Conservation (phyloP, 2,797 vertebrate genomes). For the Scolopax rusticola region DNA sequence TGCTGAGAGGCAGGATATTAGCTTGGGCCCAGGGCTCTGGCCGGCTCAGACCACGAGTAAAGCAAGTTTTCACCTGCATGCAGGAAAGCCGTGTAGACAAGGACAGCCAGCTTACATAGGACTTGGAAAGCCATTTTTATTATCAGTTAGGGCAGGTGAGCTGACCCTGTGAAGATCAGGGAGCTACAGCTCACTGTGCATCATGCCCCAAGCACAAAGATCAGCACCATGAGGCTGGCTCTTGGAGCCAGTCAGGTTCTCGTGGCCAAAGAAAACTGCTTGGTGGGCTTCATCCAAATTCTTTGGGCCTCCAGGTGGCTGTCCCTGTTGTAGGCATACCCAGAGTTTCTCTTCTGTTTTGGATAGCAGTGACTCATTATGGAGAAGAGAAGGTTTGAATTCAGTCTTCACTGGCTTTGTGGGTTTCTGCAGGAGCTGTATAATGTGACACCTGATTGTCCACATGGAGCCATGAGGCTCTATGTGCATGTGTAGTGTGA, state of each 20-base stretch:
- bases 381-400: slow-evolving; percentile 15
- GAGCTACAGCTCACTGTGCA: neutral
- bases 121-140: neutral
- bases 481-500: neutral
- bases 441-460: neutral
- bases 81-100: neutral
- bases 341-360: slow-evolving; percentile 42
- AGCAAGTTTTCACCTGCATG: neutral
- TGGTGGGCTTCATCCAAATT: slow-evolving; percentile 28
- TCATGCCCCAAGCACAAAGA: slow-evolving; percentile 7
- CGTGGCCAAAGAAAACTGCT: slow-evolving; percentile 56
- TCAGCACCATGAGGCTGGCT: neutral
- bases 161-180: neutral
- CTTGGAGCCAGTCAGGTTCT: neutral
- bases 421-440: neutral
- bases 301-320: slow-evolving; percentile 60
- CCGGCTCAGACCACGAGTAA: slow-evolving; percentile 12
- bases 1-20: slow-evolving; percentile 74
- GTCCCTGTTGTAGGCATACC: slow-evolving; percentile 11
- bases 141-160: neutral
- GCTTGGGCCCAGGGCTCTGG: slow-evolving; percentile 30
- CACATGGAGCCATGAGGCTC: neutral
- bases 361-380: neutral
- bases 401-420: neutral
- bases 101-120: neutral